Evolutionary conservation across 2,888 invertebrate genomes (phyloP), one percentile per base, ranked within the genome.

Genomic region (Flabesymbios commensalis): DNA sequence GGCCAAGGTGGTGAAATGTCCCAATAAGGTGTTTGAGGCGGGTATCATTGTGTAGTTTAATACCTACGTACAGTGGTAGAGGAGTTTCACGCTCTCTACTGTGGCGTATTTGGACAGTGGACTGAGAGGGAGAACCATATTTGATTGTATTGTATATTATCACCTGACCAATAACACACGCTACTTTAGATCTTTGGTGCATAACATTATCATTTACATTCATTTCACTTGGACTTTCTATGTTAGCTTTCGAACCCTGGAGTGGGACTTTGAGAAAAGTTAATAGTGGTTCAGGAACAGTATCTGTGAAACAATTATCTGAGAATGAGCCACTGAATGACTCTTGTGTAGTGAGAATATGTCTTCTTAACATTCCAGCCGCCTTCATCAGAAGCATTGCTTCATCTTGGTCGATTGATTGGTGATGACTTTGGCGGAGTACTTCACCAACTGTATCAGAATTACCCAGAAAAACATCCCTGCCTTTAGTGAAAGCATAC

Each of bases 351-450:
- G 28, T n/a, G 1, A 51, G 52, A 22, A 45, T 45, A 19, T 24
- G 45, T 24, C 24, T 45, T n/a, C 45, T 10, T n/a, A 45, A 24
- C 22, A 24, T 24, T 24, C 10, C 22, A 10, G 45, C 45, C 10
- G 45, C 14, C 14, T 24, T 14, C 7, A 45, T 22, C 24, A 45
- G 7, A 7, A 45, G 24, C 10, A 45, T 10, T 4, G 52, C 52
- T 32, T 51, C 26, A 51, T 51, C 32, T 32, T 51, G 52, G n/a
- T 51, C 52, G 52, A 51, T 51, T 5, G 28, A 51, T n/a, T 29
- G 32, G 24, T 51, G 3, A 32, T 51, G 32, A 10, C 31, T 51
- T 19, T 51, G n/a, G 28, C 31, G 31, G 28, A 51, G 2, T 5
- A 51, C 32, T 29, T 29, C 32, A n/a, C 52, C 32, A 1, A 51